Evolutionary conservation across 1,140 invertebrate species (phyloP), one percentile per base, ranked within the genome.

Genomic region (Amyelois transitella): DNA sequence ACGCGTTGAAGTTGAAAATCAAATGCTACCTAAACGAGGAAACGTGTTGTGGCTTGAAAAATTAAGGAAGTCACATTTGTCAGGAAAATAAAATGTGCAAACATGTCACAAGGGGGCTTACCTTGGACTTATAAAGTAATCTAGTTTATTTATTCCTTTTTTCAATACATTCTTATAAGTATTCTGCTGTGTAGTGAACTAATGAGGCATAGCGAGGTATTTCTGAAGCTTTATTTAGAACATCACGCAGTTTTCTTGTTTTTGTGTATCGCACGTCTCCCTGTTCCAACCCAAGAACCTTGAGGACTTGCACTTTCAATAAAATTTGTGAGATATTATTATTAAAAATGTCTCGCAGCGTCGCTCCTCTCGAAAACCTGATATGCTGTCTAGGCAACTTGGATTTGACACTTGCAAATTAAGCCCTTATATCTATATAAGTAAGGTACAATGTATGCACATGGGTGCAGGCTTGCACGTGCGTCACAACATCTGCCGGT

Each of bases 401-500:
- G 32, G 12, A 1, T 14, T 38, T n/a, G 4, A n/a, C 0, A 1
- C 12, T 1, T 38, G 32, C 32, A 2, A 38, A 38, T 14, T 38
- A 1, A 38, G n/a, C 17, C 44, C 20, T 47, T 21, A 18, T 21
- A 5, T 20, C 7, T 44, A n/a, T 21, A 53, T 10, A 1, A 1
- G 17, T 19, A 52, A 38, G 19, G 20, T 43, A 17, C 44, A 20
- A 8, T 3, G 21, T 32, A 25, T 48, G 19, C 57, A 59, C 57
- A 47, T 59, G 51, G 32, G n/a, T 38, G 18, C 12, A 47, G 18
- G 22, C 43, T 4, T 66, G 57, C 64, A 66, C 60, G 64, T 66
- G 64, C 58, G 57, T 47, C 20, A 45, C 56, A 51, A 51, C 64
- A 66, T 66, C 64, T 66, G 64, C 60, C 51, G 44, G 17, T 10